Evolutionary conservation across 2,888 invertebrate species (phyloP), one percentile per base, ranked within the genome.

Genomic region (Salticus scenicus): DNA sequence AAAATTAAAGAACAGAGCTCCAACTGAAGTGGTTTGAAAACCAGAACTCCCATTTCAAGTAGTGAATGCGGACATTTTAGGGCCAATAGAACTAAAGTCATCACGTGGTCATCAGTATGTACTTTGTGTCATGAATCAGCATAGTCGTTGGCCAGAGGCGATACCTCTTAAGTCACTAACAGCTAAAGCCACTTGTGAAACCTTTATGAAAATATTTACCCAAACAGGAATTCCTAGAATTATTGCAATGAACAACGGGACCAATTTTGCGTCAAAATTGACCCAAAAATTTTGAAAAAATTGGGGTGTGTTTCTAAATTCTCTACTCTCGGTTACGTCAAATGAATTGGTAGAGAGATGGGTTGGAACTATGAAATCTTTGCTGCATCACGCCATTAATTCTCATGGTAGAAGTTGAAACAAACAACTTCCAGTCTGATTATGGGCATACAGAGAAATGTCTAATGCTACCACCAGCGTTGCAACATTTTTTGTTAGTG

Each of bases 171-270:
- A n/a, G n/a, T n/a, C n/a, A n/a, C 17, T 47, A 7, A 10, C 47
- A 69, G 77, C 33, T 14, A 77, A 77, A 42, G 69, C 31, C 28
- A 69, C 77, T 7, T 69, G 33, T 12, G 69, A 77, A 14, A 31
- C 69, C n/a, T 30, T 67, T 17, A n/a, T 67, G 66, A 28, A n/a
- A 0, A 77, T 77, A 17, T 77, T 69, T 27, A 10, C 37, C 0
- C 31, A 33, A 5, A 69, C 57, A 14, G 77, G 69, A 47, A 24
- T 77, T 14, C 77, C 77, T 1, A 51, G 30, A 4, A 51, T 69
- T 28, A 51, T 77, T 14, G 42, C 42, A 14, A 14, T n/a, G 14
- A 69, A 77, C 33, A 33, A 69, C 12, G 77, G 69, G 4, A 76
- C 42, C 0, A 76, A 64, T 30, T 76, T 67, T 37, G 28, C 41